A percentile compares a stretch with the other conserved stretches of the same genome.
Conservation (phyloP, 2,888 invertebrate genomes). For the Euproctis similis region DNA sequence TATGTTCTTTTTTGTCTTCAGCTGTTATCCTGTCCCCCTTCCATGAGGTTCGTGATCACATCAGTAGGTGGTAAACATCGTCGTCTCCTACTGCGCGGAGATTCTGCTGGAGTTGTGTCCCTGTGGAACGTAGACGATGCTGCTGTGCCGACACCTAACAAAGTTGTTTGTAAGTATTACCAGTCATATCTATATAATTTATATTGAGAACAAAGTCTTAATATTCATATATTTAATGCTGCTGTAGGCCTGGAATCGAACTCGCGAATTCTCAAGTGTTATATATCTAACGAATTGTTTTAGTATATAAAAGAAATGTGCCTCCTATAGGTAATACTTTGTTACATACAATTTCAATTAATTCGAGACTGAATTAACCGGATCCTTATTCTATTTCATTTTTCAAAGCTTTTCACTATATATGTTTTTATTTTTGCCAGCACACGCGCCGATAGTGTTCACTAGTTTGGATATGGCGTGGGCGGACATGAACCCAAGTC, state of each 20-base stretch:
- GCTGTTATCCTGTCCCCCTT: constrained; percentile 93
- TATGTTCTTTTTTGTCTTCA: constrained; percentile 44
- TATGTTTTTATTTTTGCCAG: constrained; percentile 34
- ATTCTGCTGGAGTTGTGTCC: constrained; percentile 92
- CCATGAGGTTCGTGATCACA: constrained; percentile 85
- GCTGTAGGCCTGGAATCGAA: too few species aligned
- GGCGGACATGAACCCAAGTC: constrained; percentile 90
- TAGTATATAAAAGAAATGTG: too few species aligned
- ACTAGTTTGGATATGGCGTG: constrained; percentile 91
- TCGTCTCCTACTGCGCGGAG: constrained; percentile 86
- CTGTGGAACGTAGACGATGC: constrained; percentile 94
- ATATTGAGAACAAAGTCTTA: too few species aligned
- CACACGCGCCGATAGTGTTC: constrained; percentile 84
- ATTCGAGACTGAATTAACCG: too few species aligned
- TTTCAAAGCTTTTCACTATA: too few species aligned
- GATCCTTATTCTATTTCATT: too few species aligned
- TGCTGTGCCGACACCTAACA: constrained; percentile 67
- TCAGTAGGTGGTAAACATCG: constrained; percentile 80
- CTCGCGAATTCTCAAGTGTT: too few species aligned
- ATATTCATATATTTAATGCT: too few species aligned
- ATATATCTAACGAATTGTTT: too few species aligned
- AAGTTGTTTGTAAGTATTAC: constrained; percentile 73
- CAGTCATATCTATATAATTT: too few species aligned
- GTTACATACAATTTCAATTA: too few species aligned
- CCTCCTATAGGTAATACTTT: too few species aligned